phyloP scores from a whole-genome alignment of 1,140 invertebrate species.

The Zaprionus inermis region DNA sequence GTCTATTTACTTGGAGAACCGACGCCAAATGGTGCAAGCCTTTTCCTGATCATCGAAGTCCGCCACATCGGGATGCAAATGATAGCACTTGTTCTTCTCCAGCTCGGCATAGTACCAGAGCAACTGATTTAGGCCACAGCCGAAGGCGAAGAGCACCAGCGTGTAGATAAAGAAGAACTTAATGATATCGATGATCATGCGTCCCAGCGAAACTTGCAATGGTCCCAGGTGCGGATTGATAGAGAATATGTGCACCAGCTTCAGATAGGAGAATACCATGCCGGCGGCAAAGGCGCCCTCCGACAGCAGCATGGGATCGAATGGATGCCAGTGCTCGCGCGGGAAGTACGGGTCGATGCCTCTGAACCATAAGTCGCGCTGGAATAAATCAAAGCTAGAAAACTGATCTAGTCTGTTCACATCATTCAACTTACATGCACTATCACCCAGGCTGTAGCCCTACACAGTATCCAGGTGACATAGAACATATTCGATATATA shows the following conservation, averaged over 20 bases:
- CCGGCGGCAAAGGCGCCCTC: conserved; percentile 97
- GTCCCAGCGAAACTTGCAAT: conserved; percentile 92
- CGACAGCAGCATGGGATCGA: conserved; percentile 96
- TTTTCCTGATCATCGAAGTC: conserved; percentile 92
- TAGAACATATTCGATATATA: conserved; percentile 98
- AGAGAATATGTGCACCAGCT: conserved; percentile 97
- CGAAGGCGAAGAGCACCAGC: conserved; percentile 94
- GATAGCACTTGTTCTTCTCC: conserved; percentile 93
- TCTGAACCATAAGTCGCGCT: conserved; percentile 88
- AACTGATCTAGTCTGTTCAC: not conserved
- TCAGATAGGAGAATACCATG: conserved; percentile 97
- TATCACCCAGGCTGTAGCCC: conserved; percentile 90
- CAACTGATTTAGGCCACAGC: conserved; percentile 96
- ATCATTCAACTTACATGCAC: conserved; percentile 87
- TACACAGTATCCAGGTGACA: conserved; percentile 94
- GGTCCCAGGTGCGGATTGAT: conserved; percentile 97
- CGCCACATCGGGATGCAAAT: conserved; percentile 87
- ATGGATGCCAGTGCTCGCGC: conserved; percentile 95
- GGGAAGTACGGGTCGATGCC: conserved; percentile 92
- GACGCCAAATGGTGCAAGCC: conserved; percentile 93
- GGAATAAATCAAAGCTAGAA: not conserved
- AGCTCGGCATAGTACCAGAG: conserved; percentile 98
- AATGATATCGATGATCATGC: conserved; percentile 97
- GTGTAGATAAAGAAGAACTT: conserved; percentile 98
- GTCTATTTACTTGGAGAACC: conserved; percentile 91